phyloP scores from a whole-genome alignment of 2,888 invertebrate species.

The Diogma glabrata region DNA sequence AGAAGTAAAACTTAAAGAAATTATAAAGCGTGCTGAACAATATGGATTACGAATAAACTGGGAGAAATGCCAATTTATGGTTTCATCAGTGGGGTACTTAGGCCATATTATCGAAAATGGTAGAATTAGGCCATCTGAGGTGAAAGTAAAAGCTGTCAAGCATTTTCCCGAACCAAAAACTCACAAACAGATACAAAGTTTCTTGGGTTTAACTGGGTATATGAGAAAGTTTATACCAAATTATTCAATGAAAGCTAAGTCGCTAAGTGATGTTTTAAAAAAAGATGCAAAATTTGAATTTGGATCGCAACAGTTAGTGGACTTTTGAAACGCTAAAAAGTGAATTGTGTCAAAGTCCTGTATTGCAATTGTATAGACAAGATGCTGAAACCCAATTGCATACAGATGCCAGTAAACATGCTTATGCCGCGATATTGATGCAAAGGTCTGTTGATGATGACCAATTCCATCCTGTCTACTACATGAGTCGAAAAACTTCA shows the following conservation, averaged over 20 bases:
- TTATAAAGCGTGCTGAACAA: neutral
- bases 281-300: too few relatives aligned
- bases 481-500: too few relatives aligned
- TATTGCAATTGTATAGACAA: too few relatives aligned
- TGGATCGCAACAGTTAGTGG: too few relatives aligned
- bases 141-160: conserved; percentile 18
- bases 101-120: neutral
- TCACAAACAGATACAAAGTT: conserved; percentile 20
- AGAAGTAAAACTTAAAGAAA: neutral
- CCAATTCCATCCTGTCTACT: too few relatives aligned
- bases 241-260: conserved; percentile 15
- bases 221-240: conserved; percentile 19
- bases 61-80: neutral
- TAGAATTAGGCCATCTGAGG: conserved; percentile 17
- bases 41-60: neutral
- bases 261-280: conserved; percentile 17
- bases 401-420: neutral
- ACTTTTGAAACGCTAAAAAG: neutral
- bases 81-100: neutral
- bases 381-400: neutral
- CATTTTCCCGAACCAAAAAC: conserved; percentile 19
- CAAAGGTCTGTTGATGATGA: neutral
- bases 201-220: conserved; percentile 21
- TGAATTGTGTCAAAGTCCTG: neutral
- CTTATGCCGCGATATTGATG: neutral